Conservation (phyloP, 2,888 invertebrate species). For the Tenthredo amoena region DNA sequence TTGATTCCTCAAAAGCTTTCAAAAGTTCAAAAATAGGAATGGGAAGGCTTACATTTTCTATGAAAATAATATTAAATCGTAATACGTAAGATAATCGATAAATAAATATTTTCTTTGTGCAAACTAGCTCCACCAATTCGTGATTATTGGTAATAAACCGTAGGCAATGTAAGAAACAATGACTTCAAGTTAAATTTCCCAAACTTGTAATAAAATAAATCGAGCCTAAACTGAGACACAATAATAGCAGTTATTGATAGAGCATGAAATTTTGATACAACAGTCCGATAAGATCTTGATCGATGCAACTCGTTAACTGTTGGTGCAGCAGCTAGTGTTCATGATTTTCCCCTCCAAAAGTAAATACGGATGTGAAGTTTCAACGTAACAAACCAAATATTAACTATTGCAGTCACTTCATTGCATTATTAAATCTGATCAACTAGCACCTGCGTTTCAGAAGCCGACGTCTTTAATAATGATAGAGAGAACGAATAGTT, state of each 20-base stretch:
- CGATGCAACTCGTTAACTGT: background rate
- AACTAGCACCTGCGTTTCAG: constrained; percentile 25
- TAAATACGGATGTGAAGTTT: background rate
- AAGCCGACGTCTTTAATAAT: constrained; percentile 26
- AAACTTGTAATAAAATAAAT: background rate
- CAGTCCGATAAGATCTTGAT: background rate
- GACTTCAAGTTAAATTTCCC: background rate
- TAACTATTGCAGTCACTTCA: constrained; percentile 16
- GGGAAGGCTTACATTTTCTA: constrained; percentile 5
- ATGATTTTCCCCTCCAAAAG: background rate
- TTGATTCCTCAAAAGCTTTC: constrained; percentile 22
- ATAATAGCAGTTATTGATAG: constrained; percentile 4
- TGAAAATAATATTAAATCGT: constrained; percentile 1
- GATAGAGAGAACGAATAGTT: constrained; percentile 44
- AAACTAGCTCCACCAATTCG: background rate
- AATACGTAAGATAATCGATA: background rate
- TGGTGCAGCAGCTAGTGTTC: background rate
- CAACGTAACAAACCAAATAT: constrained; percentile 6
- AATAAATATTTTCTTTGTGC: constrained; percentile 33
- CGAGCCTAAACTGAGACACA: background rate
- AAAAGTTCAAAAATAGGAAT: constrained; percentile 21
- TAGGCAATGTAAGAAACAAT: background rate
- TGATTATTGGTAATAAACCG: background rate
- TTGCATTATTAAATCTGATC: constrained; percentile 23
- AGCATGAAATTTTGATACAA: background rate